A percentile compares a stretch with the other conserved stretches of the same genome.
These are phyloP conservation scores for Biston betularia DNA, from an alignment of 2,888 invertebrate genomes.

Conservation along the genomic window DNA sequence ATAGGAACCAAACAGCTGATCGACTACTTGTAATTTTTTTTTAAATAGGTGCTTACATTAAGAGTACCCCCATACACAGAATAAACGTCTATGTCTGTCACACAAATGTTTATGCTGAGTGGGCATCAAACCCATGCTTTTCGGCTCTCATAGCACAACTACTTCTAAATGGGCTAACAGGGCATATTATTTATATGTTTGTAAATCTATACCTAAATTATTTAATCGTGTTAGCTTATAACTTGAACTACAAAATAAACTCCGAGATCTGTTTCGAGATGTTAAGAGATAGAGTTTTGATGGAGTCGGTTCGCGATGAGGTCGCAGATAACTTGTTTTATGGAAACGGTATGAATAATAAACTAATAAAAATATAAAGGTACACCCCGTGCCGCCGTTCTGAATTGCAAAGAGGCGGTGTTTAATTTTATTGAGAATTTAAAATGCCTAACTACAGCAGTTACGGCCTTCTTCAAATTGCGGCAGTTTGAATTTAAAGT, in stretches of 20 bases:
- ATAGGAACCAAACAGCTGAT: no score
- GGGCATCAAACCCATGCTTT: no score
- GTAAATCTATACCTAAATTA: no score
- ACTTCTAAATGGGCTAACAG: no score
- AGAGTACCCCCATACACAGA: no score
- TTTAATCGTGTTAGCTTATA: slow-evolving; percentile 27
- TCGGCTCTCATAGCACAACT: no score
- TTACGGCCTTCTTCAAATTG: slow-evolving; percentile 24
- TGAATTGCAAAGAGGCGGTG: slow-evolving; percentile 32
- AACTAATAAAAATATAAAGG: slow-evolving; percentile 56
- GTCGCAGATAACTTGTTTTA: slow-evolving; percentile 58
- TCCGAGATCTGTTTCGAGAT: slow-evolving; percentile 57
- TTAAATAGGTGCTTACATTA: no score
- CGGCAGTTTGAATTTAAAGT: slow-evolving; percentile 36
- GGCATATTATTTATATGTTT: no score
- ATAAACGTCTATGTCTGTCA: no score
- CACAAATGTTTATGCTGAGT: no score
- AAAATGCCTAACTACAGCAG: slow-evolving; percentile 28
- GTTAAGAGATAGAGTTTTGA: slow-evolving; percentile 61
- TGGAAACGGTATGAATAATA: slow-evolving; percentile 62
- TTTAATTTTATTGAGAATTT: slow-evolving; percentile 33
- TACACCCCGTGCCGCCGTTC: slow-evolving; percentile 31
- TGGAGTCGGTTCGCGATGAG: slow-evolving; percentile 55
- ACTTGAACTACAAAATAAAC: slow-evolving; percentile 48
- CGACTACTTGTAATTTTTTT: no score